These are phyloP conservation scores for Picus viridis DNA, from an alignment of 2,797 vertebrate species.

Conservation along the genomic window DNA sequence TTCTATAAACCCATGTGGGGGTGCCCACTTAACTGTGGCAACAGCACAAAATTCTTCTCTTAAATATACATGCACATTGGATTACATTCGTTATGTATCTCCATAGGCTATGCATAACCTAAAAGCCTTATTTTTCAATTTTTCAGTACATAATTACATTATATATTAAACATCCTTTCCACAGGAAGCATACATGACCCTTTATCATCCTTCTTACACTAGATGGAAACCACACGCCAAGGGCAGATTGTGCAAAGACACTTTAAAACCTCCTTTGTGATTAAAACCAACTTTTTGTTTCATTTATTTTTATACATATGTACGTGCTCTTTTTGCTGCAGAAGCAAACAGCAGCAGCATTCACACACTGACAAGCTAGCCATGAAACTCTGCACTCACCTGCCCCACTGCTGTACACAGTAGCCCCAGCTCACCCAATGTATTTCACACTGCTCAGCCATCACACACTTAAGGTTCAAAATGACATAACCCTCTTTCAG, in stretches of 20 bases:
- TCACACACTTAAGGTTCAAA: not conserved
- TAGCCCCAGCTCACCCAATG: not conserved
- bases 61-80: not conserved
- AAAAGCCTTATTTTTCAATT: not conserved
- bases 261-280: not conserved
- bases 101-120: not conserved
- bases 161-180: not conserved
- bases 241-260: not conserved
- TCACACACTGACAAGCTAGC: not conserved
- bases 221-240: not conserved
- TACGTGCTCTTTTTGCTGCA: not conserved
- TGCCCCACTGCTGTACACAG: not conserved
- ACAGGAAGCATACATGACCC: not conserved
- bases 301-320: not conserved
- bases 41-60: not conserved
- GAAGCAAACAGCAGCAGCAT: not conserved
- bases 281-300: not conserved
- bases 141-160: not conserved
- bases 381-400: not conserved
- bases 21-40: not conserved
- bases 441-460: not conserved
- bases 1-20: not conserved
- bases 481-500: not conserved
- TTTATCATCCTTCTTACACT: not conserved
- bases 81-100: not conserved